These are phyloP conservation scores for Brachionus asplanchnoidis DNA, from an alignment of 1,140 invertebrate genomes.

Conservation along the genomic window DNA sequence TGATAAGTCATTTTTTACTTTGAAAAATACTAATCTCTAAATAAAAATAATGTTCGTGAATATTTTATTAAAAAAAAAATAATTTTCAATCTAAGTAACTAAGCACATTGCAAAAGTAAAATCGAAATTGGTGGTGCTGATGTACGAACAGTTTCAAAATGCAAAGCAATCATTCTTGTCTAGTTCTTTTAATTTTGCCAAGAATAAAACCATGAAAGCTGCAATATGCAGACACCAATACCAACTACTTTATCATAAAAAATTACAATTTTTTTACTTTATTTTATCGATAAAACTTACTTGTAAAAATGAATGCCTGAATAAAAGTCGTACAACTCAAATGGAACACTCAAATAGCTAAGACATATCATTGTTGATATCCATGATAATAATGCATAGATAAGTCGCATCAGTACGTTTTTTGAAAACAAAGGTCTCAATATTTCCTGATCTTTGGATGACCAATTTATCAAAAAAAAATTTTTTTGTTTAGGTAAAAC, in stretches of 20 bases:
- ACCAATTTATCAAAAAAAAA: neutral
- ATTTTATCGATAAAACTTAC: neutral
- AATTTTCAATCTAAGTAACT: neutral
- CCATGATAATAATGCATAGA: conserved; percentile 2
- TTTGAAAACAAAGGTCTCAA: neutral
- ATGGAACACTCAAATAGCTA: conserved; percentile 11
- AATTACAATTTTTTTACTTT: neutral
- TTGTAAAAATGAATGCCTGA: conserved; percentile 23
- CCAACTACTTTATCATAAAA: conserved; percentile 25
- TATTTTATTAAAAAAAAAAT: neutral
- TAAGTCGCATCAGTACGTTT: neutral
- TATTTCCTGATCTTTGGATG: neutral
- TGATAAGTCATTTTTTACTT: conserved; percentile 4
- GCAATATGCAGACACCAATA: conserved; percentile 27
- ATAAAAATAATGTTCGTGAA: neutral
- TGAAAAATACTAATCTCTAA: neutral
- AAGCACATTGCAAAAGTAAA: neutral
- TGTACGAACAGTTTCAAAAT: neutral
- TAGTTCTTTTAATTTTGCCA: neutral
- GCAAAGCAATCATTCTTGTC: neutral
- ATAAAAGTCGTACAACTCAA: conserved; percentile 22
- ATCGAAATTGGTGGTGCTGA: neutral
- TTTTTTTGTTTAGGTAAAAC: neutral
- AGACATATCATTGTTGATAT: neutral
- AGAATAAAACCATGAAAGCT: neutral